Percentiles rank a stretch among this genome's conserved stretches.
Conservation (phyloP, 2,888 invertebrate genomes). For the Ceramica pisi region DNA sequence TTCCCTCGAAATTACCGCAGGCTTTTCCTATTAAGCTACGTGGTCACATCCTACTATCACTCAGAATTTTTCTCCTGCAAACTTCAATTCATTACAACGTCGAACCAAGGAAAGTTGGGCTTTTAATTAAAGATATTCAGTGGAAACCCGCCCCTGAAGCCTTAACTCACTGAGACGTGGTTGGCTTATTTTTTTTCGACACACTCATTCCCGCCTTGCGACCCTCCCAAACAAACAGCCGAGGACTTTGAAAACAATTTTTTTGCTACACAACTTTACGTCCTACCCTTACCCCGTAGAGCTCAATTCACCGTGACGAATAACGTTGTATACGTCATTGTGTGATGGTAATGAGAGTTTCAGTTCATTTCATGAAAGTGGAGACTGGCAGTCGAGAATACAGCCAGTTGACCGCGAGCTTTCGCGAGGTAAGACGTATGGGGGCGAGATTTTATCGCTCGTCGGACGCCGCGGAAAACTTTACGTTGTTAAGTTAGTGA, state of each 20-base stretch:
- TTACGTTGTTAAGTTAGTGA: slow-evolving; percentile 73
- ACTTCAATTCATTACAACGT: slow-evolving; percentile 85
- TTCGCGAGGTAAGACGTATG: slow-evolving; percentile 81
- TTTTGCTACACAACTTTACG: slow-evolving; percentile 45
- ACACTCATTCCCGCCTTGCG: slow-evolving; percentile 90
- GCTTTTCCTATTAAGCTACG: slow-evolving; percentile 68
- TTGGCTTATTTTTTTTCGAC: slow-evolving; percentile 91
- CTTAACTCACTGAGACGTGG: slow-evolving; percentile 90
- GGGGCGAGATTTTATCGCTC: slow-evolving; percentile 62
- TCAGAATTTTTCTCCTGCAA: slow-evolving; percentile 74
- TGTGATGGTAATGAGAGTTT: slow-evolving; percentile 72
- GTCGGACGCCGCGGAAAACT: slow-evolving; percentile 80
- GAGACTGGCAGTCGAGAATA: slow-evolving; percentile 81
- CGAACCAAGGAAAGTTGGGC: slow-evolving; percentile 82
- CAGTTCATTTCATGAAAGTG: slow-evolving; percentile 90
- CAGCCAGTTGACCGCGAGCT: slow-evolving; percentile 89
- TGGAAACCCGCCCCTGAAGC: slow-evolving; percentile 88
- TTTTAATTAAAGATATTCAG: slow-evolving; percentile 90
- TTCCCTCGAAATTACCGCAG: slow-evolving; percentile 66
- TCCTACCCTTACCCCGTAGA: slow-evolving; percentile 1
- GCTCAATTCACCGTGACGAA: slow-evolving; percentile 45
- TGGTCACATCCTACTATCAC: slow-evolving; percentile 65
- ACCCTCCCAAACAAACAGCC: slow-evolving; percentile 90
- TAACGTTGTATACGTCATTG: slow-evolving; percentile 72
- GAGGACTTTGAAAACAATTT: slow-evolving; percentile 88